Base-by-base conservation (phyloP, 2,888 invertebrate species). In the Aphrophora alni region DNA sequence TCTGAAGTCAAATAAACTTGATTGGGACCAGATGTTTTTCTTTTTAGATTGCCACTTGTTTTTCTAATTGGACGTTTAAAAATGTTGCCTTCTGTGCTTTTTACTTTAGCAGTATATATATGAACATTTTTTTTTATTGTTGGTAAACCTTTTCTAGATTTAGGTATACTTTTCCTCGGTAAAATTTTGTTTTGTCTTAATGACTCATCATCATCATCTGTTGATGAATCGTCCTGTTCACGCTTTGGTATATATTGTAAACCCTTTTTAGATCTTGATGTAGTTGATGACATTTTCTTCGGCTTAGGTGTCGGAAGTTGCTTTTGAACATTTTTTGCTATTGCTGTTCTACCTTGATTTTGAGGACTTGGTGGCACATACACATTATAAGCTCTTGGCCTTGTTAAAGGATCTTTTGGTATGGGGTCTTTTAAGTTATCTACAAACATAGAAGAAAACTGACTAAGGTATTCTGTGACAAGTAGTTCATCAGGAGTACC, bases 341-440 rank as follows among this genome's bases (percentile, higher is more conserved):
- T 3, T 5, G 33, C 33, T 33, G 5, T 8, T 33, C 33, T 33
- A 33, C 33, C 8, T 33, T 33, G 33, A 33, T 3, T 59, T n/a
- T 5, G n/a, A 21, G 59, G 21, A 7, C 21, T 59, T 59, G 59
- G 59, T 14, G 44, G 75, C 24, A 75, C 75, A 75, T 75, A 74
- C 0, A 75, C 44, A 80, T 82, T 82, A 69, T 73, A 80, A 17
- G 79, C 38, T 38, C 44, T 78, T 44, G 82, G 82, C 26, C 59
- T 38, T n/a, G 17, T 70, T 24, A 33, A 28, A 78, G 82, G 82
- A 76, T 82, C 82, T 80, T 82, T 82, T 14, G 82, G 82, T 14
- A 82, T 28, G 10, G 82, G 81, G 24, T 79, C 79, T 81, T 82
- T 82, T 28, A 82, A 68, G 73, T 82, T 82, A 33, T 82, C 81